A percentile compares a stretch with the other conserved stretches of the same genome.
phyloP scores from a whole-genome alignment of 2,113 vertebrate genomes.

The Chloroceryle aenea region DNA sequence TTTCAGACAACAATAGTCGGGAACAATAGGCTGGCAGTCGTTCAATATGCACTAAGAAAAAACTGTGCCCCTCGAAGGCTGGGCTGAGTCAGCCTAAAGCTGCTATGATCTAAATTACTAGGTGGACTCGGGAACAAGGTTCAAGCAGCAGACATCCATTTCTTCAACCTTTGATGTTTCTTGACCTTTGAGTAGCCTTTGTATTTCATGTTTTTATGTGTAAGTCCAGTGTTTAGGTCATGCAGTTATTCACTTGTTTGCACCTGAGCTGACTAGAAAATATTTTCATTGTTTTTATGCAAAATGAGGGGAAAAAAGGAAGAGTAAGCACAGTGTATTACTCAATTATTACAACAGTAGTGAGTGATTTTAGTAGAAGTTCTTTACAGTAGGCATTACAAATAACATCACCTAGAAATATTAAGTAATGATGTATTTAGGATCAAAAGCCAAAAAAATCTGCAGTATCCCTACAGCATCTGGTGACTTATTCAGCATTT shows the following conservation, averaged over 20 bases:
- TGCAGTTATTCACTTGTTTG: background rate
- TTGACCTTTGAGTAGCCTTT: slow-evolving; percentile 42
- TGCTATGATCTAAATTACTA: slow-evolving; percentile 56
- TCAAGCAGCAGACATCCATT: slow-evolving; percentile 65
- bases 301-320: background rate
- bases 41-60: slow-evolving; percentile 62
- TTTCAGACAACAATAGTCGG: slow-evolving; percentile 77
- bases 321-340: background rate
- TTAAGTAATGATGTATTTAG: background rate
- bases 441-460: background rate
- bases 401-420: background rate
- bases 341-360: background rate
- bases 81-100: slow-evolving; percentile 70
- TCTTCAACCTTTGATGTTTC: slow-evolving; percentile 51
- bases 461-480: background rate
- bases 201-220: background rate
- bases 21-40: slow-evolving; percentile 80
- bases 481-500: background rate
- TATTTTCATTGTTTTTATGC: background rate
- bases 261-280: background rate
- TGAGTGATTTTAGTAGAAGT: background rate
- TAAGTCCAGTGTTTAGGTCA: slow-evolving; percentile 2
- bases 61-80: slow-evolving; percentile 43
- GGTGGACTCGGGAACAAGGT: slow-evolving; percentile 46
- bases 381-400: background rate